phyloP scores from a whole-genome alignment of 1,140 invertebrate species.

The Mamestra configurata region DNA sequence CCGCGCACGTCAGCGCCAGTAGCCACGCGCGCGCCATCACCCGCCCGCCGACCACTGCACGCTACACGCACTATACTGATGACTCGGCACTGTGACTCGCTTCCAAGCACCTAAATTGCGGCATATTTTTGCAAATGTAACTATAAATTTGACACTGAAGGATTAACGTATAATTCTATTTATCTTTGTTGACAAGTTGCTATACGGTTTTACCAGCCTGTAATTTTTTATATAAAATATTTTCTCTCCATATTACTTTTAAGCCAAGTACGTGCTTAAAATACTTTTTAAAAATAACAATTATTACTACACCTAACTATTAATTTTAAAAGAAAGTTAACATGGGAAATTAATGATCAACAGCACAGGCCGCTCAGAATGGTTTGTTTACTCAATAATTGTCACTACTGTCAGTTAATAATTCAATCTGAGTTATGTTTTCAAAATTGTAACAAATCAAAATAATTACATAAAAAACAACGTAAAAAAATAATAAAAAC shows the following conservation, averaged over 20 bases:
- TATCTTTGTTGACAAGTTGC: constrained; percentile 1
- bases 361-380: constrained; percentile 3
- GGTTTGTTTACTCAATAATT: too few relatives aligned
- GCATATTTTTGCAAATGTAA: constrained; percentile 73
- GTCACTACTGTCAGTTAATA: not conserved
- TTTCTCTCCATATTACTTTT: too few relatives aligned
- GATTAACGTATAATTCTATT: constrained; percentile 23
- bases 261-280: too few relatives aligned
- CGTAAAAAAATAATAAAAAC: constrained; percentile 29
- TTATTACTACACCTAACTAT: too few relatives aligned
- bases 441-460: constrained; percentile 36
- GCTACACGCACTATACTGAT: constrained; percentile 37
- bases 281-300: too few relatives aligned
- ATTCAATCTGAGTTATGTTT: constrained; percentile 16
- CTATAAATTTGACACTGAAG: constrained; percentile 81
- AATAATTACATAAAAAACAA: constrained; percentile 35
- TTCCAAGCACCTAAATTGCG: constrained; percentile 60
- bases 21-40: constrained; percentile 62
- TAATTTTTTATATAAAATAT: not conserved
- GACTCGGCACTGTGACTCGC: constrained; percentile 15
- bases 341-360: not conserved
- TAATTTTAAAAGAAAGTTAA: too few relatives aligned
- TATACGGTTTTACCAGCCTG: constrained; percentile 12
- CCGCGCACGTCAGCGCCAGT: constrained; percentile 58
- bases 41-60: constrained; percentile 15